phyloP scores from a whole-genome alignment of 2,888 invertebrate genomes.

The Leucophenga maculata region DNA sequence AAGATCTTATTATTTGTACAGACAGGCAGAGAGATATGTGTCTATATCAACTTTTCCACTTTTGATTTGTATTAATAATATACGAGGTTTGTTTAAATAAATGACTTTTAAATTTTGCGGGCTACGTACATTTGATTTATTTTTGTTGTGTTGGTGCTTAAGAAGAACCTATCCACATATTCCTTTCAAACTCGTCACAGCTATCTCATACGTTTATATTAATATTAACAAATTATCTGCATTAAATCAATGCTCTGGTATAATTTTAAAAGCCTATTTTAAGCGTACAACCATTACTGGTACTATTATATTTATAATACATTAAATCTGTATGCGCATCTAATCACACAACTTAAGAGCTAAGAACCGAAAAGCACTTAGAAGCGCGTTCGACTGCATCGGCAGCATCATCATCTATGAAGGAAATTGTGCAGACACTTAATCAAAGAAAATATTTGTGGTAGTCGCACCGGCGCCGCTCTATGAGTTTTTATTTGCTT shows the following conservation, averaged over 20 bases:
- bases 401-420: not conserved
- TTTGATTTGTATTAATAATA: too few species aligned
- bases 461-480: constrained; percentile 11
- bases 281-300: not conserved
- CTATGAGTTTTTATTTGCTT: constrained; percentile 1
- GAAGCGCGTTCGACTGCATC: not conserved
- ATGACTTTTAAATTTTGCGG: too few species aligned
- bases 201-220: not conserved
- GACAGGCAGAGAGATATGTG: too few species aligned
- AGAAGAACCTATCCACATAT: too few species aligned
- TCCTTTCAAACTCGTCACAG: too few species aligned
- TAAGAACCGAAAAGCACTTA: not conserved
- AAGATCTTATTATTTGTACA: too few species aligned
- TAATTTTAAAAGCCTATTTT: constrained; percentile 3
- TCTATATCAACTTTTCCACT: too few species aligned
- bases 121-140: too few species aligned
- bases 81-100: too few species aligned
- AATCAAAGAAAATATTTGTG: not conserved
- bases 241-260: not conserved
- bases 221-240: constrained; percentile 4
- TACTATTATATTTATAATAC: not conserved
- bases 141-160: too few species aligned
- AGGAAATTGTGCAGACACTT: too few species aligned
- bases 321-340: not conserved
- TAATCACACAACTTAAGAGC: not conserved